Conservation (phyloP, 2,797 vertebrate genomes). For the Threskiornis aethiopicus region DNA sequence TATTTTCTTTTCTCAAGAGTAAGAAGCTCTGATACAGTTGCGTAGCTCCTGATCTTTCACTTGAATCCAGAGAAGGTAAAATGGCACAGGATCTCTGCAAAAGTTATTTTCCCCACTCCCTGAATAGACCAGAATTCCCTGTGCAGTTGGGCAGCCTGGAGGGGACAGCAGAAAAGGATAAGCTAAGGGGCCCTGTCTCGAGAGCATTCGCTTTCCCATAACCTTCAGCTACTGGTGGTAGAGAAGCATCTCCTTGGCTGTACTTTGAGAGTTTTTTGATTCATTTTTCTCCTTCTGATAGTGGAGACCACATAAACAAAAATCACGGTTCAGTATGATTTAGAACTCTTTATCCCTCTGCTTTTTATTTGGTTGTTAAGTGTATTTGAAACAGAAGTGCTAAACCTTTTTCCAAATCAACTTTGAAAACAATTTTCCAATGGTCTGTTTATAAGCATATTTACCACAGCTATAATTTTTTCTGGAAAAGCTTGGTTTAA, state of each 20-base stretch:
- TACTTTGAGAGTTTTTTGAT: background rate
- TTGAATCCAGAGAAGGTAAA: background rate
- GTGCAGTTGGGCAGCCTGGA: background rate
- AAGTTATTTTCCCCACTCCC: background rate
- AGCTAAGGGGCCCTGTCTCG: background rate
- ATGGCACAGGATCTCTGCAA: background rate
- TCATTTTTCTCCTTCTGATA: background rate
- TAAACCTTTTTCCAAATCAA: background rate
- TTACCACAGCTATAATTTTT: background rate
- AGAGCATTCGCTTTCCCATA: background rate
- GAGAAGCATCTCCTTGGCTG: background rate
- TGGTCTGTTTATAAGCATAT: background rate
- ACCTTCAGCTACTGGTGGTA: background rate
- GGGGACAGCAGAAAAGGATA: background rate
- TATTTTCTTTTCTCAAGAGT: background rate
- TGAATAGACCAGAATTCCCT: background rate
- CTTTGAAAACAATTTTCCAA: background rate
- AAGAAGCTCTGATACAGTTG: background rate
- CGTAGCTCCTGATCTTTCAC: background rate
- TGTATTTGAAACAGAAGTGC: background rate
- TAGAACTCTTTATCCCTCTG: background rate
- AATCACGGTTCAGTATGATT: background rate
- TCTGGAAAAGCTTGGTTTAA: background rate
- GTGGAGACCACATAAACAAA: background rate
- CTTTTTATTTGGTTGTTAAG: background rate